Conservation (phyloP, 2,113 vertebrate genomes). For the Vidua macroura region DNA sequence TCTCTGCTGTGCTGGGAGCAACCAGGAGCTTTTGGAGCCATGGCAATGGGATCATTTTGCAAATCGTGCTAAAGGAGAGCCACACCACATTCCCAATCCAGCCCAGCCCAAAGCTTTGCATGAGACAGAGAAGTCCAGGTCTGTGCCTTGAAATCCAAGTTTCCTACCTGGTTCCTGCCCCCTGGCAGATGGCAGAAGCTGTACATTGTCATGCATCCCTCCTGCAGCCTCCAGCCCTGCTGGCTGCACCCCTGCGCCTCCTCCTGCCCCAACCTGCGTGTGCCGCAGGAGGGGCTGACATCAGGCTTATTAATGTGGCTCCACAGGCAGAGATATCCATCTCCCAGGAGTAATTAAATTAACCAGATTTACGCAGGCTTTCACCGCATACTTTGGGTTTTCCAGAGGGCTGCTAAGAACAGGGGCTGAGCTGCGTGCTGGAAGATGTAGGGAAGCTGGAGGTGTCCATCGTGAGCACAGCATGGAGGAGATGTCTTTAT, state of each 20-base stretch:
- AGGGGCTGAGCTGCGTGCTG: neutral
- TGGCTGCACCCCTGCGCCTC: neutral
- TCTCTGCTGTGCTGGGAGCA: neutral
- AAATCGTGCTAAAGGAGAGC: fast-evolving
- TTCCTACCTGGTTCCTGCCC: neutral
- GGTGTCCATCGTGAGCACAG: neutral
- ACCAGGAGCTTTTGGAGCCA: neutral
- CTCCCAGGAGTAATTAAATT: slow-evolving; percentile 51
- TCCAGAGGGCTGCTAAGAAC: slow-evolving; percentile 7
- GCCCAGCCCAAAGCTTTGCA: neutral
- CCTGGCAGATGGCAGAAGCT: neutral
- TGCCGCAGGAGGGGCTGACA: slow-evolving; percentile 62
- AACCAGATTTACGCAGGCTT: slow-evolving; percentile 10
- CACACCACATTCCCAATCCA: fast-evolving
- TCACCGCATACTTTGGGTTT: slow-evolving; percentile 10
- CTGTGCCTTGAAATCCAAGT: neutral
- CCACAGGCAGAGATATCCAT: slow-evolving; percentile 56
- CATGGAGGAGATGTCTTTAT: neutral
- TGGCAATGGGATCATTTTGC: neutral
- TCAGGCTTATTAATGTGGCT: slow-evolving; percentile 21
- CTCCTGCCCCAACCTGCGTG: slow-evolving; percentile 67
- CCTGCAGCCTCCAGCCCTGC: slow-evolving; percentile 27
- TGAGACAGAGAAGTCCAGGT: neutral
- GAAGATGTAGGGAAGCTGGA: neutral
- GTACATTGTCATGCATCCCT: neutral